phyloP scores from a whole-genome alignment of 2,797 vertebrate species.

The Lutjanus campechanus region DNA sequence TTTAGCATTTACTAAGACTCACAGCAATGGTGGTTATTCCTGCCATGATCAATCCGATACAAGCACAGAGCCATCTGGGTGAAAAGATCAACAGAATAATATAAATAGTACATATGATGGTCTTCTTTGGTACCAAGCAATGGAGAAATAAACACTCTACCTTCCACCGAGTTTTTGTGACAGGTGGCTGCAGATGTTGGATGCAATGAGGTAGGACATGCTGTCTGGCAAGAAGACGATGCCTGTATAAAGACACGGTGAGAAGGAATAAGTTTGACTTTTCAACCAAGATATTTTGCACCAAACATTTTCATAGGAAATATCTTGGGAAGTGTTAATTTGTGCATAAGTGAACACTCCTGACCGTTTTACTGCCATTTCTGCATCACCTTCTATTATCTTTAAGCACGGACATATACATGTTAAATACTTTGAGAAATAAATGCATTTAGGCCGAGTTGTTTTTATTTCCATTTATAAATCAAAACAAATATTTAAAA shows the following conservation, averaged over 20 bases:
- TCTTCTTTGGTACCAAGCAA: background rate
- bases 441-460: too few relatives aligned
- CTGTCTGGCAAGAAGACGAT: conserved; percentile 93
- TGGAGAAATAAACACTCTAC: conserved; percentile 62
- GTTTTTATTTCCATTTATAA: too few relatives aligned
- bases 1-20: conserved; percentile 74
- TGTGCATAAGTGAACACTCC: too few relatives aligned
- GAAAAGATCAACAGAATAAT: conserved; percentile 1
- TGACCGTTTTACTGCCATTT: too few relatives aligned
- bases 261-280: background rate
- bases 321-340: too few relatives aligned
- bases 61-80: conserved; percentile 90
- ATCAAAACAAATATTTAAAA: too few relatives aligned
- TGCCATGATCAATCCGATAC: conserved; percentile 91
- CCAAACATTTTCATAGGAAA: background rate
- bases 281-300: background rate
- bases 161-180: conserved; percentile 90
- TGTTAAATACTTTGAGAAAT: too few relatives aligned
- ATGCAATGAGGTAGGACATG: conserved; percentile 93
- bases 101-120: background rate
- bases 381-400: too few relatives aligned
- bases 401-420: too few relatives aligned
- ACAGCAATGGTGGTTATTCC: conserved; percentile 91
- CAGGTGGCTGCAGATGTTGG: conserved; percentile 92
- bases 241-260: conserved; percentile 77